Conservation (phyloP, 2,797 vertebrate species). For the Oophaga sylvatica region DNA sequence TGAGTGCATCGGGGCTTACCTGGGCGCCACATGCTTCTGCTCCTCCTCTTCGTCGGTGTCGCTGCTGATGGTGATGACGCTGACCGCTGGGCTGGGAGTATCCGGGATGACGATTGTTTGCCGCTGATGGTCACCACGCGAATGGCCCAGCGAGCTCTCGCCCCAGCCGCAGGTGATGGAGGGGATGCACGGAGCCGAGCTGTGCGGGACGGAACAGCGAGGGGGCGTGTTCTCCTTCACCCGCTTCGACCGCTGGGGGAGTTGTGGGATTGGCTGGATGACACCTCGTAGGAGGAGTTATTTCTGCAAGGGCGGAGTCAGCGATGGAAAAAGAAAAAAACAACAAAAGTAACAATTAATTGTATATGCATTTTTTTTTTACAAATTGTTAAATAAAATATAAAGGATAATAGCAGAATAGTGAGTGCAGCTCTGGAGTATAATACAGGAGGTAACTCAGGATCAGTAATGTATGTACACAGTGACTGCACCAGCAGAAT, state of each 20-base stretch:
- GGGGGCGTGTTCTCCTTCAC: conserved; percentile 98
- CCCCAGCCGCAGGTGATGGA: conserved; percentile 81
- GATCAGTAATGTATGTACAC: background rate
- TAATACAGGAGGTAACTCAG: no score
- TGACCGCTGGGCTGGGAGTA: conserved; percentile 96
- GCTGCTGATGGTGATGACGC: conserved; percentile 99
- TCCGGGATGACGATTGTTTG: conserved; percentile 97
- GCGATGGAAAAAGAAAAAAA: background rate
- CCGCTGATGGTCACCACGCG: conserved; percentile 81
- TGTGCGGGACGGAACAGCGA: conserved; percentile 89
- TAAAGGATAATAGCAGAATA: background rate
- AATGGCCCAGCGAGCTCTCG: conserved; percentile 67
- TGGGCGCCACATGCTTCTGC: conserved; percentile 87
- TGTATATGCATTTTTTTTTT: background rate
- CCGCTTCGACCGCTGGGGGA: conserved; percentile 93
- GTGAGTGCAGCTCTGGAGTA: no score
- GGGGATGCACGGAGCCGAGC: conserved; percentile 80
- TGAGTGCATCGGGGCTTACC: conserved; percentile 73
- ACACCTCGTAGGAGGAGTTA: conserved; percentile 88
- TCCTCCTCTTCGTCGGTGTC: conserved; percentile 98
- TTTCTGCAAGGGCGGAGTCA: conserved; percentile 76
- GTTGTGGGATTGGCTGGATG: conserved; percentile 87
- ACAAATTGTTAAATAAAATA: background rate
- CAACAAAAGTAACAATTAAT: no score
- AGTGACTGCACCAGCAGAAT: background rate